Percentiles rank a stretch among this genome's conserved stretches.
Conservation (phyloP, 2,113 vertebrate species). For the Condylura cristata region DNA sequence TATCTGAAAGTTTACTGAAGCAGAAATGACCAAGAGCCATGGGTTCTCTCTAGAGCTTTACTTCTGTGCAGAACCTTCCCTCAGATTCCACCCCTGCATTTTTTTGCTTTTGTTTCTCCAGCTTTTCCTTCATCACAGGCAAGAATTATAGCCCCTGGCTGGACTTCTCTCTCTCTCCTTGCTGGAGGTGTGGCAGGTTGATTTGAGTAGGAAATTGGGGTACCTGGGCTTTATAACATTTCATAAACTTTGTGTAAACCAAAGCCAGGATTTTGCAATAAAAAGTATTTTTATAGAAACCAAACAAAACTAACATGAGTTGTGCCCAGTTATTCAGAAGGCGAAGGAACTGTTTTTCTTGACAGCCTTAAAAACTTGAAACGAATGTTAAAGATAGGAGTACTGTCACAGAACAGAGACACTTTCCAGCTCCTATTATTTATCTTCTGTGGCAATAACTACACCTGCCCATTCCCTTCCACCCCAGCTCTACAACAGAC, state of each 20-base stretch:
- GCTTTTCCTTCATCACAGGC: background rate
- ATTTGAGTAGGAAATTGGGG: conserved; percentile 60
- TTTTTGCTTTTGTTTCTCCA: background rate
- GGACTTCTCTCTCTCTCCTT: background rate
- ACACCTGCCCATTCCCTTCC: background rate
- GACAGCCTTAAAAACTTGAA: conserved; percentile 71
- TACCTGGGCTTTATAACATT: conserved; percentile 70
- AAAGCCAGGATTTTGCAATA: conserved; percentile 79
- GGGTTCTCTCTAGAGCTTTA: no score
- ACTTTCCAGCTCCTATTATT: conserved; percentile 74
- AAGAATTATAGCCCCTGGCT: background rate
- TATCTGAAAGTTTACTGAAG: no score
- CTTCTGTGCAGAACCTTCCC: background rate
- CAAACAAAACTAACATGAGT: conserved; percentile 69
- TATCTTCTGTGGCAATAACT: conserved; percentile 49
- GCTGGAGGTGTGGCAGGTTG: conserved; percentile 42
- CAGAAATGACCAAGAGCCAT: background rate
- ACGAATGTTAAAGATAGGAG: conserved; percentile 71
- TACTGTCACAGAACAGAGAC: conserved; percentile 65
- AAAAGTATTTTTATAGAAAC: conserved; percentile 79
- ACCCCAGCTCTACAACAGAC: background rate
- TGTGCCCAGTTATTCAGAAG: conserved; percentile 64
- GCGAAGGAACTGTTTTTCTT: conserved; percentile 73
- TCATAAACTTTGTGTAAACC: conserved; percentile 77
- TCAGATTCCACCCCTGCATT: background rate